phyloP scores from a whole-genome alignment of 2,113 vertebrate species.

The Progne subis region DNA sequence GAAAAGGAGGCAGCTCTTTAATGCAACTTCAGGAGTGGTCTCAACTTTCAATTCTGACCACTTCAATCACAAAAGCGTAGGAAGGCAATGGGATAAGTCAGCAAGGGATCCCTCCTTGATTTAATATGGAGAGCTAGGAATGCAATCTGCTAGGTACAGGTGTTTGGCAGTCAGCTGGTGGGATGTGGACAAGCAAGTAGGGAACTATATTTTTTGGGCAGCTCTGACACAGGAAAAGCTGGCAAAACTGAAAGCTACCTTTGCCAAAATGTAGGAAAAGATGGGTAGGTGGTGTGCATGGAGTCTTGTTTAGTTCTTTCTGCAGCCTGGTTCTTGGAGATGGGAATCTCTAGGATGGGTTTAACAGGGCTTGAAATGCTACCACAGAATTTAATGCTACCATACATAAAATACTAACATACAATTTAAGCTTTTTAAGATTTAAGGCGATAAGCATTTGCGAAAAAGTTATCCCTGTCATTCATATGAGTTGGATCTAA shows the following conservation, averaged over 20 bases:
- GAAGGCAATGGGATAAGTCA: not conserved
- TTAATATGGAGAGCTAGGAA: not conserved
- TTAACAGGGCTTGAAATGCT: not conserved
- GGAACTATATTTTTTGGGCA: not conserved
- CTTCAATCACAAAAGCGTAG: not conserved
- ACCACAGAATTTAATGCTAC: not conserved
- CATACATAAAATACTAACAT: not conserved
- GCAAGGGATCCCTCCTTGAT: not conserved
- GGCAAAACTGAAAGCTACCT: not conserved
- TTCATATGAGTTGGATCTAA: not conserved
- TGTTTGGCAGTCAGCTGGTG: rapidly evolving
- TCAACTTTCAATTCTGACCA: not conserved
- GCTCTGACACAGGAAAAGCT: not conserved
- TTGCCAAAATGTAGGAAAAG: not conserved
- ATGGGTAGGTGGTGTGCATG: not conserved
- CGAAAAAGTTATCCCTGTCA: slow-evolving; percentile 20
- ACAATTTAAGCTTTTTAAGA: slow-evolving; percentile 14
- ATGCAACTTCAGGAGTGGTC: not conserved
- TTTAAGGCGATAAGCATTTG: not conserved
- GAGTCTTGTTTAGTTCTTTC: not conserved
- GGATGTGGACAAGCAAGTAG: not conserved
- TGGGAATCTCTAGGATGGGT: not conserved
- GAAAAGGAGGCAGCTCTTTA: not conserved
- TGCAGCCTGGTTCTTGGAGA: not conserved
- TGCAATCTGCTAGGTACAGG: not conserved